phyloP scores from a whole-genome alignment of 2,888 invertebrate species.

The Machimus atricapillus region DNA sequence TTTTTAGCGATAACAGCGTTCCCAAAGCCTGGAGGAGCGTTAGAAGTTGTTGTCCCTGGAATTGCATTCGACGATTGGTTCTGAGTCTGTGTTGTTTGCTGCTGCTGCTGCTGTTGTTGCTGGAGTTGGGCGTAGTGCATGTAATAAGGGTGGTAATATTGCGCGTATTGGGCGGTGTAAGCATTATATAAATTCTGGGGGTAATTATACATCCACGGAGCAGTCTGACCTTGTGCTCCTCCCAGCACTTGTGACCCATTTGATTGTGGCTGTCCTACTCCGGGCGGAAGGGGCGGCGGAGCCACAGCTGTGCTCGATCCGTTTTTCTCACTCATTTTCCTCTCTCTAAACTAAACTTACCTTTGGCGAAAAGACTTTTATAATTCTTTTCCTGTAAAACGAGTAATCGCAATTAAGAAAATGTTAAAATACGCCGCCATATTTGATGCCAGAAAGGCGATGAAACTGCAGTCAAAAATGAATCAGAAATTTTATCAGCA shows the following conservation, averaged over 20 bases:
- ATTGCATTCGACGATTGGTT: conserved; percentile 57
- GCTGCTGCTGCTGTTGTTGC: conserved; percentile 53
- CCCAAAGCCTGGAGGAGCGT: conserved; percentile 62
- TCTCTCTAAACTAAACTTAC: conserved; percentile 38
- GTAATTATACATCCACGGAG: conserved; percentile 46
- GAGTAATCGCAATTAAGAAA: neutral
- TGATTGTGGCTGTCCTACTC: neutral
- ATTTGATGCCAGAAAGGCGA: conserved; percentile 7
- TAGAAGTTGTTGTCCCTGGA: neutral
- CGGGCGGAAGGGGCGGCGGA: conserved; percentile 25
- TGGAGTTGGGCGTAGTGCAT: conserved; percentile 50
- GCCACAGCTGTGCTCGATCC: conserved; percentile 45
- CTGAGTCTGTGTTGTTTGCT: conserved; percentile 51
- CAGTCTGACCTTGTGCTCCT: neutral
- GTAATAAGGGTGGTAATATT: conserved; percentile 49
- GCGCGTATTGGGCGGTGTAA: conserved; percentile 46
- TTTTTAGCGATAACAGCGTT: conserved; percentile 57
- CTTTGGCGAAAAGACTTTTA: neutral
- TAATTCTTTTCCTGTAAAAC: neutral
- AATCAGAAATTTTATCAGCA: neutral
- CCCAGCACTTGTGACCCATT: conserved; percentile 20
- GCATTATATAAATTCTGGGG: conserved; percentile 43
- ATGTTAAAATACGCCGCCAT: neutral
- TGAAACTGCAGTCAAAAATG: neutral
- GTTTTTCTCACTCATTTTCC: conserved; percentile 45